Evolutionary conservation across 30 jellyfish, hydroid and myxozoan species (phyloP).

Genomic region (Hydractinia symbiolongicarpus): DNA sequence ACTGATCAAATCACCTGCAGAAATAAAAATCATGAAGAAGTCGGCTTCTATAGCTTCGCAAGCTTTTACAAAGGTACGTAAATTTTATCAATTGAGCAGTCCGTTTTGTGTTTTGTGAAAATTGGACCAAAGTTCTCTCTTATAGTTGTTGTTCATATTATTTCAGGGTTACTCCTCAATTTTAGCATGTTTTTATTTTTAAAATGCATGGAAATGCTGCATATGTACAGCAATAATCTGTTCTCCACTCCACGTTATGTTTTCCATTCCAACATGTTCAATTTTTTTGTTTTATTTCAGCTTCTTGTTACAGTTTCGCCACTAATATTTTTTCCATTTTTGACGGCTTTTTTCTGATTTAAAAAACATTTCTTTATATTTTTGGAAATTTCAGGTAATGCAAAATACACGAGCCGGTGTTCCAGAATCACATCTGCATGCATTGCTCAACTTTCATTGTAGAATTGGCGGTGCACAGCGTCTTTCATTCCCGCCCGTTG

Average conservation of each 20-base stretch:
- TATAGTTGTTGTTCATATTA: too few relatives aligned
- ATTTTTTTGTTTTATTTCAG: not conserved
- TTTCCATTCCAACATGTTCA: not conserved
- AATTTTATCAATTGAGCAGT: not conserved
- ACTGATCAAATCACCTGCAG: constrained; percentile 56
- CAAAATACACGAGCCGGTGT: constrained; percentile 59
- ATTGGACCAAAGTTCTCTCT: too few relatives aligned
- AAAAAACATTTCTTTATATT: not conserved
- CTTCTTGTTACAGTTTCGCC: too few relatives aligned
- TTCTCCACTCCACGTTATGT: not conserved
- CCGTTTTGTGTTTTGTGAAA: not conserved
- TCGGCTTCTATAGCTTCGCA: constrained; percentile 51
- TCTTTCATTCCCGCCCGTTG: constrained; percentile 94
- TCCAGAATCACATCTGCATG: constrained; percentile 70
- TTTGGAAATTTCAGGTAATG: constrained; percentile 47
- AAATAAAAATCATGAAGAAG: constrained; percentile 52
- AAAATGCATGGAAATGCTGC: too few relatives aligned
- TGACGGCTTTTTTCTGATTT: too few relatives aligned
- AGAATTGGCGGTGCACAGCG: constrained; percentile 79
- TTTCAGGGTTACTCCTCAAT: too few relatives aligned
- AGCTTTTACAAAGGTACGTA: constrained; percentile 66
- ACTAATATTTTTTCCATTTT: too few relatives aligned
- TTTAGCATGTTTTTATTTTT: too few relatives aligned
- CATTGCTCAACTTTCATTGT: constrained; percentile 65
- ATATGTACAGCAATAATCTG: too few relatives aligned